Evolutionary conservation across 2,797 vertebrate species (phyloP).

Genomic region (Sebastes nivosus): DNA sequence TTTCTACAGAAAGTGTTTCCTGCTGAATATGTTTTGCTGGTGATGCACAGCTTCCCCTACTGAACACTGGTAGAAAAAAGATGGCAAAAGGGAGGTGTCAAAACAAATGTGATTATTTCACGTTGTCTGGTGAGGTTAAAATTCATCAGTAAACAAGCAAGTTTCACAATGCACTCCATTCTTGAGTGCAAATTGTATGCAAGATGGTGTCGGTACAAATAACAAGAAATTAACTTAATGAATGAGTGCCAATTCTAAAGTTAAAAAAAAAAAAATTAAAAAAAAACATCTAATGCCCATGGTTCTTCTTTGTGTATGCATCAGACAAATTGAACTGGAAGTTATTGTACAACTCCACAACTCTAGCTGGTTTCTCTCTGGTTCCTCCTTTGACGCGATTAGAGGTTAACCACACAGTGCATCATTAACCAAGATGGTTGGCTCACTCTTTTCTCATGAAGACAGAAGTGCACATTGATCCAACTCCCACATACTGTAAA

Average conservation of each 20-base stretch:
- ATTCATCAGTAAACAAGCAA: not conserved
- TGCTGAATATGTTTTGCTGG: not conserved
- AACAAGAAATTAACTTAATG: not conserved
- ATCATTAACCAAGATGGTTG: not conserved
- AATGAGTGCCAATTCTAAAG: not conserved
- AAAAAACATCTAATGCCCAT: too few relatives aligned
- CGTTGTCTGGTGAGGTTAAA: not conserved
- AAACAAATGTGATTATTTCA: not conserved
- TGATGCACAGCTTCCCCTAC: not conserved
- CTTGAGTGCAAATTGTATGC: not conserved
- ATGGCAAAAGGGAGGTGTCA: not conserved
- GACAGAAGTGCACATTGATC: not conserved
- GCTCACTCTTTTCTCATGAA: not conserved
- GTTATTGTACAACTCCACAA: not conserved
- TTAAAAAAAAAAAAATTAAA: not conserved
- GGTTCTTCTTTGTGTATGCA: not conserved
- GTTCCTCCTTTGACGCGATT: not conserved
- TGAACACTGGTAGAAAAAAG: not conserved
- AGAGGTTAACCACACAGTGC: conserved; percentile 25
- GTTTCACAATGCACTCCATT: not conserved
- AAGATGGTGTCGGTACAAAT: not conserved
- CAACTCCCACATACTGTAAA: too few relatives aligned
- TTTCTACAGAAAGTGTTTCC: not conserved
- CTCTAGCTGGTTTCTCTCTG: not conserved
- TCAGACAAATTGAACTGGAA: not conserved